Percentiles rank a stretch among this genome's conserved stretches.
phyloP scores from a whole-genome alignment of 2,797 vertebrate genomes.

The Vultur gryphus region DNA sequence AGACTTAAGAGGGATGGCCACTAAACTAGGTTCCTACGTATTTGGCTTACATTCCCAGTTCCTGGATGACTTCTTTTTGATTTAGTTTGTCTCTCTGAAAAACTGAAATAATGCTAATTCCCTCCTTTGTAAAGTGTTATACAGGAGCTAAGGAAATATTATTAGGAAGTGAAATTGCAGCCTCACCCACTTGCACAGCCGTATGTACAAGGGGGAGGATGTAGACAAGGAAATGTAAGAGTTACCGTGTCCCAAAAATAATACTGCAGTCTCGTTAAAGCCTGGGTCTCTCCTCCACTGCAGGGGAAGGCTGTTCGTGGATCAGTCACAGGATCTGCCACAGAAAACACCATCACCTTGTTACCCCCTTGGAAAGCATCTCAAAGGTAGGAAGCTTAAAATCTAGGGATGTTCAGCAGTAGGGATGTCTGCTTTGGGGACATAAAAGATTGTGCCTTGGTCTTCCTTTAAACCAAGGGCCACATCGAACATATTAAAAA shows the following conservation, averaged over 20 bases:
- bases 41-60: not conserved
- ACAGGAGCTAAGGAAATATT: not conserved
- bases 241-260: slow-evolving; percentile 87
- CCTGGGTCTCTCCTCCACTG: slow-evolving; percentile 81
- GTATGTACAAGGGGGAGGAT: not conserved
- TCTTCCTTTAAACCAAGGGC: not conserved
- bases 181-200: not conserved
- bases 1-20: not conserved
- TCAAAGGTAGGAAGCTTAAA: not conserved
- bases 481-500: not conserved
- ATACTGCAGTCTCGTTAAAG: slow-evolving; percentile 79
- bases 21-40: not conserved
- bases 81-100: not conserved
- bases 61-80: not conserved
- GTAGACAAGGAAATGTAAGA: not conserved
- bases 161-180: slow-evolving; percentile 23
- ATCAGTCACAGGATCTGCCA: slow-evolving; percentile 73
- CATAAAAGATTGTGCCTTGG: not conserved
- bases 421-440: not conserved
- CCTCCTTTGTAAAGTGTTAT: not conserved
- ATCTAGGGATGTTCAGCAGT: not conserved
- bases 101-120: not conserved
- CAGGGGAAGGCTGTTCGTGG: slow-evolving; percentile 81
- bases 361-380: not conserved
- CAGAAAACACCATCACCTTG: not conserved